phyloP scores from a whole-genome alignment of 2,888 invertebrate species.

The Aspidiotus rigidus region DNA sequence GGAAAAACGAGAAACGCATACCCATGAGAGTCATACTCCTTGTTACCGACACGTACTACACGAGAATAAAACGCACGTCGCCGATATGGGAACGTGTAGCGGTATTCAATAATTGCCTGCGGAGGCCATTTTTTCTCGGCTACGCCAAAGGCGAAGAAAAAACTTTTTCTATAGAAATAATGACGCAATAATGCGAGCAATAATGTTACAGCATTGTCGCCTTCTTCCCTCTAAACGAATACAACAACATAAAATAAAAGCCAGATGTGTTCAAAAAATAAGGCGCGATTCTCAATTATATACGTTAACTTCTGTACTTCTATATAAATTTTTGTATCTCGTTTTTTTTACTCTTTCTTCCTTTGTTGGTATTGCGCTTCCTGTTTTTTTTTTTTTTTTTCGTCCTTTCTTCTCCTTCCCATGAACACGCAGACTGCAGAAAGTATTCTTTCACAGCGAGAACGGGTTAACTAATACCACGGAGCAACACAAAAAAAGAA shows the following conservation, averaged over 20 bases:
- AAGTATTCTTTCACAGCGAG: background rate
- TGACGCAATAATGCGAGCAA: background rate
- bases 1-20: background rate
- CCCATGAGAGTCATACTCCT: background rate
- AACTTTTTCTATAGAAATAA: background rate
- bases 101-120: slow-evolving; percentile 4
- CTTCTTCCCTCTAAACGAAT: background rate
- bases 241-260: slow-evolving; percentile 1
- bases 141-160: background rate
- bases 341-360: background rate
- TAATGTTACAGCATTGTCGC: slow-evolving; percentile 1
- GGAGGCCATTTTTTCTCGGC: slow-evolving; percentile 4
- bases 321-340: background rate
- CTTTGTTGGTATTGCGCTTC: background rate
- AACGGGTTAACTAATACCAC: background rate
- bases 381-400: slow-evolving; percentile 1
- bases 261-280: background rate
- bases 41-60: background rate
- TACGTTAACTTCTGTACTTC: background rate
- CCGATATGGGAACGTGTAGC: background rate
- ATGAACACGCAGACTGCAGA: background rate
- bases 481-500: slow-evolving; percentile 7
- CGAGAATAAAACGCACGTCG: background rate
- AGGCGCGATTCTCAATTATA: background rate
- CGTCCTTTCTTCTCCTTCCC: slow-evolving; percentile 4